Base-by-base conservation (phyloP, 1,140 invertebrate species). In the Hirudo medicinalis region DNA sequence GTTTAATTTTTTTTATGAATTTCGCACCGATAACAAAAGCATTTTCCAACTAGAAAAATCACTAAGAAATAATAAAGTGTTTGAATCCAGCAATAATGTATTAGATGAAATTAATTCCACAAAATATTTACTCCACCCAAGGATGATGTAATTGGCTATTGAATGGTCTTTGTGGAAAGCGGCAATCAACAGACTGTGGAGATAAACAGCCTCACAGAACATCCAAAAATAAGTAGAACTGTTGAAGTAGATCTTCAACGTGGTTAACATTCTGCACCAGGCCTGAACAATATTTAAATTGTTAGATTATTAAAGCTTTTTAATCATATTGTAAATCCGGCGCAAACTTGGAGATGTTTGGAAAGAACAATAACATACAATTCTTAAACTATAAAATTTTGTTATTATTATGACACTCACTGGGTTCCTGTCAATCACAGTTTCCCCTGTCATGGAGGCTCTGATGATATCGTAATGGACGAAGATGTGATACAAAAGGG, bases 141-240 rank as follows among this genome's bases (percentile, higher is more conserved):
- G 85, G 20, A 86, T 82, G 78, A 90, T 88, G 67, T 85, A 84
- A 54, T 81, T 76, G 0, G 80, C 69, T 0, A 86, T 78, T 9
- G 78, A 82, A 71, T 82, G 83, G 49, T 84, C 82, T 49, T 86
- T 84, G 0, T 82, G 81, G 76, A 97, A 96, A 1, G 92, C 90
- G 67, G 88, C 87, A 0, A 94, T 91, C 0, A 97, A 86, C 53
- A 95, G 85, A 0, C 92, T 94, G 80, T 95, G 92, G 57, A 97
- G 84, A 81, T 95, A 96, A 68, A 96, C 86, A 0, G 92, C 92
- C 72, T 81, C 80, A 69, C 79, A 81, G 67, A 82, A 81, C 80
- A 81, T 82, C 93, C 94, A 97, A 71, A 91, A 89, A 82, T 95
- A 96, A 83, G 91, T 95, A 71, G 90, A 90, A 49, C 94, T 84